These are phyloP conservation scores for Rhombomys opimus DNA, from an alignment of 2,113 vertebrate genomes.

Conservation along the genomic window DNA sequence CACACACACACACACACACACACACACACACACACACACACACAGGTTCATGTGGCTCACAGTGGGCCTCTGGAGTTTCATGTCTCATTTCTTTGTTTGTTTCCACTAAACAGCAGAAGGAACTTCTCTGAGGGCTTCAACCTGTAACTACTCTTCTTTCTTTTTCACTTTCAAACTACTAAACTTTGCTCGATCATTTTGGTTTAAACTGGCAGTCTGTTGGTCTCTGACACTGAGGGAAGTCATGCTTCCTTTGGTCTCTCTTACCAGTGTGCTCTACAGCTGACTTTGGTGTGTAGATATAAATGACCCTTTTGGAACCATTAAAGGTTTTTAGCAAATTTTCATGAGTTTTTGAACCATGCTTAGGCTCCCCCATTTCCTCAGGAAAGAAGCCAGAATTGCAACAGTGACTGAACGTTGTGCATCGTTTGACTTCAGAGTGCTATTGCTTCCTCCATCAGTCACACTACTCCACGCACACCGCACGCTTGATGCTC, in stretches of 20 bases:
- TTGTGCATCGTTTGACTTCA: not conserved
- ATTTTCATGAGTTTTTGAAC: not conserved
- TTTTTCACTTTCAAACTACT: constrained; percentile 9
- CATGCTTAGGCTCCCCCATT: not conserved
- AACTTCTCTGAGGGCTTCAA: not conserved
- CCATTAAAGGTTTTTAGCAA: not conserved
- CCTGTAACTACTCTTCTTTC: not conserved
- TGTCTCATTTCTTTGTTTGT: not conserved
- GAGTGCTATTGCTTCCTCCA: not conserved
- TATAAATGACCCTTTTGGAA: constrained; percentile 24
- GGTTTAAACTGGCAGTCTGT: not conserved
- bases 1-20: not conserved
- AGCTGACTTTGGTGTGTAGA: not conserved
- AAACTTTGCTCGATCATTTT: constrained; percentile 21
- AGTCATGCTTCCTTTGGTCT: not conserved
- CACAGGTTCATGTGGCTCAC: not conserved
- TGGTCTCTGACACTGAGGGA: not conserved
- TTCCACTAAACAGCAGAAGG: not conserved
- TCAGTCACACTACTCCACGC: not conserved
- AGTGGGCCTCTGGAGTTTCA: not conserved
- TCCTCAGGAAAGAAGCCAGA: not conserved
- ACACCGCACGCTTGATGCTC: not conserved
- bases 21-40: not conserved
- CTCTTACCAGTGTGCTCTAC: not conserved
- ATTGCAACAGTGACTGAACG: not conserved